phyloP scores from a whole-genome alignment of 2,797 vertebrate species.

The Ctenochaetus hawaiiensis region DNA sequence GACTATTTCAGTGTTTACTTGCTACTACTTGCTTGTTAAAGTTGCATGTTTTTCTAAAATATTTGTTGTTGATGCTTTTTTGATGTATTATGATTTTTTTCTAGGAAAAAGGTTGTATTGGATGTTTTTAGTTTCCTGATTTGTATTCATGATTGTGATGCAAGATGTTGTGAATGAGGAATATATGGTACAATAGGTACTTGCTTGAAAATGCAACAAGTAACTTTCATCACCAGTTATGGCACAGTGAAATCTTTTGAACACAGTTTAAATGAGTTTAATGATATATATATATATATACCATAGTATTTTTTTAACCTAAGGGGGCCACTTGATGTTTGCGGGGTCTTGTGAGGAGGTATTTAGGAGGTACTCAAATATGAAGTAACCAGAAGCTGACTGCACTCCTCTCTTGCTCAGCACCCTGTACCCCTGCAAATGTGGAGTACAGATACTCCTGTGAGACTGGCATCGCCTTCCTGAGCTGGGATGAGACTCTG shows the following conservation, averaged over 20 bases:
- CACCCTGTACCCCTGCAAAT: conserved; percentile 79
- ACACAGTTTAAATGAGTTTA: neutral
- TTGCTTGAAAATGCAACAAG: too few species aligned
- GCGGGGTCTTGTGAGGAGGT: neutral
- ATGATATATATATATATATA: conserved; percentile 2
- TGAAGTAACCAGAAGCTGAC: neutral
- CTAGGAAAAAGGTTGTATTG: neutral
- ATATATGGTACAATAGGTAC: too few species aligned
- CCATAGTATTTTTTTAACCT: neutral
- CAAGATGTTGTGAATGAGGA: too few species aligned
- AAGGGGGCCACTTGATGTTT: neutral
- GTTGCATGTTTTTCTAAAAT: too few species aligned
- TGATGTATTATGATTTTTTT: neutral
- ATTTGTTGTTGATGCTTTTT: neutral
- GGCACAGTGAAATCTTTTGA: too few species aligned
- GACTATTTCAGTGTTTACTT: neutral
- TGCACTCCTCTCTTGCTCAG: conserved; percentile 52
- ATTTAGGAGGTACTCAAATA: neutral
- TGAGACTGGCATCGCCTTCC: conserved; percentile 57
- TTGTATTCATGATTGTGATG: too few species aligned
- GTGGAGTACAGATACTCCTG: conserved; percentile 75
- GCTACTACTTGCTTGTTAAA: too few species aligned
- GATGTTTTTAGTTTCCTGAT: neutral
- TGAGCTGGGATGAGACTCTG: conserved; percentile 81
- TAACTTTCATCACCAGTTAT: too few species aligned